These are phyloP conservation scores for Priapulus caudatus DNA, from an alignment of 2,888 invertebrate species.

Conservation along the genomic window DNA sequence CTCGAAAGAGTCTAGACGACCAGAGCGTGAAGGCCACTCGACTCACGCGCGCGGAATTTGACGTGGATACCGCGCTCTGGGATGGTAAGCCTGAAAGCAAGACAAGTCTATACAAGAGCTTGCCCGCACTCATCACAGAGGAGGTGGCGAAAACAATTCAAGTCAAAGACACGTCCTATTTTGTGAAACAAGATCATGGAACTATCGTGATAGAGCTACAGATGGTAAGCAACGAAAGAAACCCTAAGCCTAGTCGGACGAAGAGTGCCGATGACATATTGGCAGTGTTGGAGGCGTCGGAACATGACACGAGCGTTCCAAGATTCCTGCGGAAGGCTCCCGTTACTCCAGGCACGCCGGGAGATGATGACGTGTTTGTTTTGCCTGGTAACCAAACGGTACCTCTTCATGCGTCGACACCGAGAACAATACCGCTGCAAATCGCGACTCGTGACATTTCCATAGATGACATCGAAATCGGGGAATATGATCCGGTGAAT, in stretches of 20 bases:
- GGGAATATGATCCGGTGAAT: constrained; percentile 1
- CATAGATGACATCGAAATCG: neutral
- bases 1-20: too few species aligned
- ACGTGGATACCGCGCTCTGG: neutral
- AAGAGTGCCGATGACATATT: neutral
- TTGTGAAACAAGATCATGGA: neutral
- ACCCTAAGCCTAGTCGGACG: neutral
- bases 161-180: neutral
- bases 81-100: neutral
- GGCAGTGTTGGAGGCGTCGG: neutral
- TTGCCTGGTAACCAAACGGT: neutral
- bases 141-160: neutral
- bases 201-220: neutral
- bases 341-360: neutral
- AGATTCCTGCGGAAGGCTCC: neutral
- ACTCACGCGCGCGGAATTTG: neutral
- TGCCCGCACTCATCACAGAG: neutral
- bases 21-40: neutral
- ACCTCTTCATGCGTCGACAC: neutral
- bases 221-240: neutral
- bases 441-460: neutral
- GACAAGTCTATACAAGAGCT: neutral
- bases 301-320: neutral
- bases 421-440: constrained; percentile 3
- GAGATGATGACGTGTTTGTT: neutral